Evolutionary conservation across 2,797 vertebrate species (phyloP).

Genomic region (Dendrocincla fuliginosa): DNA sequence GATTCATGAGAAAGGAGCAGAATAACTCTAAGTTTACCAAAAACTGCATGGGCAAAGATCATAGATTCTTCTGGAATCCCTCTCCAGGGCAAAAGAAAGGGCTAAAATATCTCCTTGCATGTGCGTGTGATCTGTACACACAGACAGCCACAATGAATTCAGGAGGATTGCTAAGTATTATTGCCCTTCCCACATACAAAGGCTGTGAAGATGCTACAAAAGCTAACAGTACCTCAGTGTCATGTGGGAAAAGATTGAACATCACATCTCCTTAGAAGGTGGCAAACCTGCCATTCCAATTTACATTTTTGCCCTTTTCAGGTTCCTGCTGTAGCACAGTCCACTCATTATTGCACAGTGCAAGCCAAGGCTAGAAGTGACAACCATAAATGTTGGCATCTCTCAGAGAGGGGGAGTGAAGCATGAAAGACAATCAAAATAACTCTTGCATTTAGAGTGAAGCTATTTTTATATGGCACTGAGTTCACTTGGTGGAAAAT

Average conservation of each 20-base stretch:
- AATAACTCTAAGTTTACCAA: not conserved
- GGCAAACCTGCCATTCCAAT: not conserved
- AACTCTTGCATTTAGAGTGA: not conserved
- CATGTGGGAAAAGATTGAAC: fast-evolving
- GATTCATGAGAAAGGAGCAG: not conserved
- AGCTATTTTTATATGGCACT: not conserved
- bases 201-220: not conserved
- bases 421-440: constrained; percentile 21
- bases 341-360: not conserved
- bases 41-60: not conserved
- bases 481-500: not conserved
- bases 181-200: not conserved
- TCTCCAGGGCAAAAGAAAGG: not conserved
- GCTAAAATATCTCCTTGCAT: not conserved
- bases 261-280: not conserved
- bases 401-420: not conserved
- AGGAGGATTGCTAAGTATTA: not conserved
- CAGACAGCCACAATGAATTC: not conserved
- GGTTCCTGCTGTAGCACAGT: not conserved
- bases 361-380: not conserved
- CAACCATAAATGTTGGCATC: not conserved
- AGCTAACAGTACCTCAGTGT: fast-evolving
- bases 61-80: not conserved
- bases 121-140: not conserved
- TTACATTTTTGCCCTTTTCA: not conserved